Percentiles rank a stretch among this genome's conserved stretches.
These are phyloP conservation scores for Melanostigma gelatinosum DNA, from an alignment of 2,113 vertebrate species.

Conservation along the genomic window DNA sequence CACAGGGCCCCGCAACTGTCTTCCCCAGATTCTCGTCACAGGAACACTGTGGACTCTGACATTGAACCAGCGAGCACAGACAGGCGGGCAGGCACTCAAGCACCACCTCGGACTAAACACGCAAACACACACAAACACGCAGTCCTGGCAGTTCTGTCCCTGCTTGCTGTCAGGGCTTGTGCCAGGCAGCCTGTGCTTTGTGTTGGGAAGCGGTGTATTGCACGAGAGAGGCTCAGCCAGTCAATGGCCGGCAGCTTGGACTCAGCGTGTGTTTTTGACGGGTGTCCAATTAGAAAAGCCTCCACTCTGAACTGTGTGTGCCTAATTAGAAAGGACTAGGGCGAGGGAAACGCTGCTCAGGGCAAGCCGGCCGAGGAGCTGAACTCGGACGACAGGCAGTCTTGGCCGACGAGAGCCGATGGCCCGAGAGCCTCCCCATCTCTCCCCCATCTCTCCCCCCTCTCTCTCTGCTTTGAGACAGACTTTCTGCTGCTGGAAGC, in stretches of 20 bases:
- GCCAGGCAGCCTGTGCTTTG: slow-evolving; percentile 68
- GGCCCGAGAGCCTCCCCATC: slow-evolving; percentile 6
- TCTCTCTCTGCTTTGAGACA: slow-evolving; percentile 31
- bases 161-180: slow-evolving; percentile 63
- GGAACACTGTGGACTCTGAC: slow-evolving; percentile 72
- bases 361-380: slow-evolving; percentile 25
- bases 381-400: slow-evolving; percentile 41
- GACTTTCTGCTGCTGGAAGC: slow-evolving; percentile 41
- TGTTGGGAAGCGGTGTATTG: slow-evolving; percentile 56
- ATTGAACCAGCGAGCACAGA: slow-evolving; percentile 61
- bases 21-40: slow-evolving; percentile 68
- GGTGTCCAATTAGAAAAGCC: slow-evolving; percentile 76
- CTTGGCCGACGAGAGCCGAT: slow-evolving; percentile 30
- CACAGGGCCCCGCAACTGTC: slow-evolving; percentile 65
- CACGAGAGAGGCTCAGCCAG: slow-evolving; percentile 57
- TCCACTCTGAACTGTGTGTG: slow-evolving; percentile 68
- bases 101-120: slow-evolving; percentile 57
- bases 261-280: slow-evolving; percentile 70
- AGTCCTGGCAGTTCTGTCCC: slow-evolving; percentile 66
- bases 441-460: not conserved
- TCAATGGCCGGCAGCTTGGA: slow-evolving; percentile 71
- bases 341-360: slow-evolving; percentile 48
- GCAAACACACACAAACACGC: slow-evolving; percentile 60
- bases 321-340: slow-evolving; percentile 74
- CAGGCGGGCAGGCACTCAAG: slow-evolving; percentile 63